phyloP scores from a whole-genome alignment of 2,797 vertebrate genomes.

The Malacoctenus gilli region DNA sequence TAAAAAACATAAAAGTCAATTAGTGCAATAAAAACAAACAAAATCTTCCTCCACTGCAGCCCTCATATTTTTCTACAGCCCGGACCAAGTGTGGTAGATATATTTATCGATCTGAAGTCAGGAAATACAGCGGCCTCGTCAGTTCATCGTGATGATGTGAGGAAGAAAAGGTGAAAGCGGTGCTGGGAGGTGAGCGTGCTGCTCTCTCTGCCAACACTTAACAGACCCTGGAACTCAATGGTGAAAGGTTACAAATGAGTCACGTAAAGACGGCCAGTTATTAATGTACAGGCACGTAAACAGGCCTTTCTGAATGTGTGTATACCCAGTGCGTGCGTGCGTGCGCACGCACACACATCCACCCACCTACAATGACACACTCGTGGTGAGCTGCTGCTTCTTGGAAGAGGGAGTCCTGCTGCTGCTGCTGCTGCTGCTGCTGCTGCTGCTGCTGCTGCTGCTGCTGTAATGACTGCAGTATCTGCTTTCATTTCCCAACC shows the following conservation, averaged over 20 bases:
- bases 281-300: slow-evolving; percentile 28
- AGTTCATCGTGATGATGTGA: slow-evolving; percentile 13
- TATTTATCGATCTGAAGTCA: too few relatives aligned
- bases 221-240: slow-evolving; percentile 34
- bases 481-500: slow-evolving; percentile 38
- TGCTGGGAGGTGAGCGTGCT: neutral
- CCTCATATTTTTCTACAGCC: neutral
- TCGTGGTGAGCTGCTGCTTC: slow-evolving; percentile 20
- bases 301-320: slow-evolving; percentile 9
- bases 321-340: neutral
- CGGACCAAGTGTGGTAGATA: too few relatives aligned
- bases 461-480: slow-evolving; percentile 14
- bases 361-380: slow-evolving; percentile 10
- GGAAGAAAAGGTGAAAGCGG: slow-evolving; percentile 2
- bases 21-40: neutral
- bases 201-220: slow-evolving; percentile 11
- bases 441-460: slow-evolving; percentile 19
- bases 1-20: slow-evolving; percentile 10
- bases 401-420: slow-evolving; percentile 33
- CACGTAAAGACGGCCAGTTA: slow-evolving; percentile 39
- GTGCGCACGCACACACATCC: slow-evolving; percentile 5
- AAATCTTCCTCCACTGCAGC: neutral
- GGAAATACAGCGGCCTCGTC: too few relatives aligned
- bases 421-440: slow-evolving; percentile 12
- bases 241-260: slow-evolving; percentile 64